Base-by-base conservation (phyloP, 1,140 invertebrate species). In the Physella acuta region DNA sequence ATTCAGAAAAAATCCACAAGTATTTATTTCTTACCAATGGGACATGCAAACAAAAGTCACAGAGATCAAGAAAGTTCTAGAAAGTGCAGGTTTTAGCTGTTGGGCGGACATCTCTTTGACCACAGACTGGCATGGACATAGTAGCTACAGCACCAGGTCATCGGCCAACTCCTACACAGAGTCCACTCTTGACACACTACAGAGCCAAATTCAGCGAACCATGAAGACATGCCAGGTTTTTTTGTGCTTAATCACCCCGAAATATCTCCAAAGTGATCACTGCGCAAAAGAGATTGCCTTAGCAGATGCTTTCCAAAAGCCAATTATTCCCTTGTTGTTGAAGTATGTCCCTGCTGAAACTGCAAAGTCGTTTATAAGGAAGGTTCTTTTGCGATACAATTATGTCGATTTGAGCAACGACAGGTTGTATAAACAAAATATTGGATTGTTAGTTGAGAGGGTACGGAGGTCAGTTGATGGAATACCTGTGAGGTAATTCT, bases 11-110 rank as follows among this genome's bases (percentile, higher is more conserved):
- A 76, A 81, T 11, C 78, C 78, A 4, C 72, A 77, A 51, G 82
- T 87, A n/a, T 87, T 87, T 71, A 84, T 87, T 55, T 86, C 85
- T 72, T 85, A 81, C 74, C 86, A 87, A 73, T 85, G 85, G 84
- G 85, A 87, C 66, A 85, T 84, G 70, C 86, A 87, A 56, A 76
- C 76, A 16, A 77, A 80, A 63, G 83, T 84, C 3, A 78, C 85
- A 17, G 83, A 86, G 49, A 79, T 87, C 8, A 76, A 81, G 67
- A 73, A 78, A 28, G 67, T 82, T 39, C 73, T 87, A 26, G 85
- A 87, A 68, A 62, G 81, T 11, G 79, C 80, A 53, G 85, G 85
- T 4, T 79, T 85, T 49, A 74, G 76, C 14, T 87, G 86, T 72
- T 87, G 86, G 85, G 86, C 86, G 52, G 86, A 87, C 70, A 82